Evolutionary conservation across 1,140 invertebrate species (phyloP).

Genomic region (Lepidurus arcticus): DNA sequence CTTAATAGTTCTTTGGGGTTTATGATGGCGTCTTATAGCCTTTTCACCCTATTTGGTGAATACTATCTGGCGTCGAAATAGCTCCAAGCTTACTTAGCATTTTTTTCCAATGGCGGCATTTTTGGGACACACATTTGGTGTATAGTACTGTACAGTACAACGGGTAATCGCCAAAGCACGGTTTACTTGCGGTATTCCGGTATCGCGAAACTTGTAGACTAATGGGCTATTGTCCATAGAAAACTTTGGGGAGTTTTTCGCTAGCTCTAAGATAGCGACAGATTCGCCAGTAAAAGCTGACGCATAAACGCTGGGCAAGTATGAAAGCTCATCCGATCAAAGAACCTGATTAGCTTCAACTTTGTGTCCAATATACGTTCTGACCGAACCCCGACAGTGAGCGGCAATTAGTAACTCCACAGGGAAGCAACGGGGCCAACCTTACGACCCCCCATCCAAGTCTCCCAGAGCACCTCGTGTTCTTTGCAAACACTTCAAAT

Average conservation of each 20-base stretch:
- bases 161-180: not conserved
- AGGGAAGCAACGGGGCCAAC: not conserved
- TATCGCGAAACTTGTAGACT: not conserved
- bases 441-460: not conserved
- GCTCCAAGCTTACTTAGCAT: too few species aligned
- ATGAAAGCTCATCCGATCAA: conserved; percentile 10
- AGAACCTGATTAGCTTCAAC: conserved; percentile 15
- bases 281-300: conserved; percentile 3
- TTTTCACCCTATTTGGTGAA: too few species aligned
- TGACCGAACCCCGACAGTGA: conserved; percentile 4
- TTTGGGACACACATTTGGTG: too few species aligned
- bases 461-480: not conserved
- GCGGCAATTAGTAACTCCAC: conserved; percentile 5
- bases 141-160: too few species aligned
- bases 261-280: not conserved
- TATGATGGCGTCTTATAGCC: too few species aligned
- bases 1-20: too few species aligned
- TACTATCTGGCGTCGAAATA: too few species aligned
- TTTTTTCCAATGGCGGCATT: too few species aligned
- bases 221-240: conserved; percentile 1
- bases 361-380: conserved; percentile 22
- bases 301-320: conserved; percentile 13
- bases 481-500: conserved; percentile 7
- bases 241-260: not conserved
- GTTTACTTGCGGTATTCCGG: not conserved